Percentiles rank a stretch among this genome's conserved stretches.
Evolutionary conservation across 2,113 vertebrate genomes (phyloP).

Genomic region (Mionectes macconnelli): DNA sequence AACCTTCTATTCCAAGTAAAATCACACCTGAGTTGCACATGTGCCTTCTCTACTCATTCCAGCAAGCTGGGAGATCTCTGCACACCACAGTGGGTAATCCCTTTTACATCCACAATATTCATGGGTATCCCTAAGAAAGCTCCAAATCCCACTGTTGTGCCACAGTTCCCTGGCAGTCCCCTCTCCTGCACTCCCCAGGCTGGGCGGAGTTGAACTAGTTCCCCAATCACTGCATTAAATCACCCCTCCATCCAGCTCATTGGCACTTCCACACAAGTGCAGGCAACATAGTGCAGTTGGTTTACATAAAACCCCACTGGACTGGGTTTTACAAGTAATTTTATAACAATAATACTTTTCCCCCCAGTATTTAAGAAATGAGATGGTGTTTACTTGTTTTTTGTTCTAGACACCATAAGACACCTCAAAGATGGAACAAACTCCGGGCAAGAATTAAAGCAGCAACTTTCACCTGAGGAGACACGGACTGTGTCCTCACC

Average conservation of each 20-base stretch:
- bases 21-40: not conserved
- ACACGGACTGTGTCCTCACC: not conserved
- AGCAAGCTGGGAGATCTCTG: not conserved
- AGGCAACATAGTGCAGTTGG: not conserved
- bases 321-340: not conserved
- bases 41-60: not conserved
- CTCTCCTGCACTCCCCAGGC: not conserved
- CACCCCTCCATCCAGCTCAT: not conserved
- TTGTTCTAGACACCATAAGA: not conserved
- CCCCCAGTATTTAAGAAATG: not conserved
- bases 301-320: not conserved
- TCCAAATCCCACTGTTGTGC: not conserved
- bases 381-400: not conserved
- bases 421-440: not conserved
- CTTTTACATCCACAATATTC: not conserved
- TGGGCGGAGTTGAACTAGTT: not conserved
- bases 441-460: not conserved
- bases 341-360: not conserved
- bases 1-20: not conserved
- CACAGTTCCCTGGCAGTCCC: not conserved
- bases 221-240: not conserved
- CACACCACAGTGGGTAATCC: not conserved
- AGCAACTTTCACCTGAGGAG: not conserved
- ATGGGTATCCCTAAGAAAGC: not conserved
- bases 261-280: not conserved